Percentiles rank a stretch among this genome's conserved stretches.
Evolutionary conservation across 2,113 vertebrate species (phyloP).

Genomic region (Balaeniceps rex): DNA sequence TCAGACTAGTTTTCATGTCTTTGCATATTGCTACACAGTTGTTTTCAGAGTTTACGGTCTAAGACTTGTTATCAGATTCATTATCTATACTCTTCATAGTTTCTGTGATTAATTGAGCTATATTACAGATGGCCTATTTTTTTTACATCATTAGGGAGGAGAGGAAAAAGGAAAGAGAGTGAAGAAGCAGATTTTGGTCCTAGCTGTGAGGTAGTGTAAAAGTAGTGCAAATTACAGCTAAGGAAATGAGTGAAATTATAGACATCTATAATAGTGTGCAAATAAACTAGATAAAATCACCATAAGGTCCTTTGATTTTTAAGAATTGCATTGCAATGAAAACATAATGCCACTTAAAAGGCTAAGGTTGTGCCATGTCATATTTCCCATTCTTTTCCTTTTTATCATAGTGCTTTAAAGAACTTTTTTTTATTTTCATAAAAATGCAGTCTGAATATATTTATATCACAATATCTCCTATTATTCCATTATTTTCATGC

Average conservation of each 20-base stretch:
- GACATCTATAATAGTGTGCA: neutral
- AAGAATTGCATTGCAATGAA: neutral
- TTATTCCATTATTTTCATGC: neutral
- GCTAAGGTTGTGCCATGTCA: neutral
- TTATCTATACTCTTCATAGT: neutral
- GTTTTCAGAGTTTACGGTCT: neutral
- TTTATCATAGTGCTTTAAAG: neutral
- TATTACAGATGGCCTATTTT: neutral
- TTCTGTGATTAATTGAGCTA: neutral
- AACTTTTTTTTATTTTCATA: neutral
- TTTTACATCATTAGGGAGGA: neutral
- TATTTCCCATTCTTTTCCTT: neutral
- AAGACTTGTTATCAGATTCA: neutral
- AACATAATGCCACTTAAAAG: neutral
- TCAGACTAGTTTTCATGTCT: neutral
- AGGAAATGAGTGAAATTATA: neutral
- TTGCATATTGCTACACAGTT: neutral
- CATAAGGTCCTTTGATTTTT: neutral
- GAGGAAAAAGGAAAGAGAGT: neutral
- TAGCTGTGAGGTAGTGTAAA: neutral
- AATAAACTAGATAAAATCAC: neutral
- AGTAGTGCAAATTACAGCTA: neutral
- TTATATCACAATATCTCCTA: neutral
- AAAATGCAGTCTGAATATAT: neutral
- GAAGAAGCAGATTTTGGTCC: neutral